Base-by-base conservation (phyloP, 1,140 invertebrate species). In the Condylostylus longicornis region DNA sequence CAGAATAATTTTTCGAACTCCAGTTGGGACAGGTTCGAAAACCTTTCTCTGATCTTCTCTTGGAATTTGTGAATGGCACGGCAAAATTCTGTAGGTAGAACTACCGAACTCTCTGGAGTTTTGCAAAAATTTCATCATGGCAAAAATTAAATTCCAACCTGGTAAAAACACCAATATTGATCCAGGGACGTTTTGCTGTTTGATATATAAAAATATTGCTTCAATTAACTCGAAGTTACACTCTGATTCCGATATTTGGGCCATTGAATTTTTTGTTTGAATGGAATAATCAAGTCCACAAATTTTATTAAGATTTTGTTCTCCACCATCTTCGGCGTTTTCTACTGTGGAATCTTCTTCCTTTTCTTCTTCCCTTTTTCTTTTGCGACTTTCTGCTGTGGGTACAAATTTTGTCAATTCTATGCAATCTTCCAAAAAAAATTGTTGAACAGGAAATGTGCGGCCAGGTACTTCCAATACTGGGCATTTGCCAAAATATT, bases 81-180 rank as follows among this genome's bases (percentile, higher is more conserved):
- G 88, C 37, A 93, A 64, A 25, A 93, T 77, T 4, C 69, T 51
- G 49, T 79, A 89, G 10, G 66, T 51, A 1, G 47, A 41, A 13
- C 75, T 67, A 1, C 81, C 85, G 62, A 88, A 93, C 10, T 77
- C 43, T 0, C 77, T 74, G 63, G 80, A 75, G 42, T 77, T 72
- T 44, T 78, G 76, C 7, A 96, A 64, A 53, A 84, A 78, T 56
- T 82, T 82, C 75, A 93, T 80, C 5, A 96, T 60, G 0, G 85
- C 79, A 62, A 93, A 94, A 40, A 96, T 96, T 1, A 94, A 57
- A 61, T 88, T 91, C 88, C 88, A 94, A 1, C 91, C 91, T 6
- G 90, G 89, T 0, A 97, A 62, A 58, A 97, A 97, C 2, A 96
- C 68, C 1, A 97, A 61, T 5, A 96, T 77, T 1, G 91, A 88